Evolutionary conservation across 2,888 invertebrate genomes (phyloP), one percentile per base, ranked within the genome.

Genomic region (Spatulosminthurus flaviceps): DNA sequence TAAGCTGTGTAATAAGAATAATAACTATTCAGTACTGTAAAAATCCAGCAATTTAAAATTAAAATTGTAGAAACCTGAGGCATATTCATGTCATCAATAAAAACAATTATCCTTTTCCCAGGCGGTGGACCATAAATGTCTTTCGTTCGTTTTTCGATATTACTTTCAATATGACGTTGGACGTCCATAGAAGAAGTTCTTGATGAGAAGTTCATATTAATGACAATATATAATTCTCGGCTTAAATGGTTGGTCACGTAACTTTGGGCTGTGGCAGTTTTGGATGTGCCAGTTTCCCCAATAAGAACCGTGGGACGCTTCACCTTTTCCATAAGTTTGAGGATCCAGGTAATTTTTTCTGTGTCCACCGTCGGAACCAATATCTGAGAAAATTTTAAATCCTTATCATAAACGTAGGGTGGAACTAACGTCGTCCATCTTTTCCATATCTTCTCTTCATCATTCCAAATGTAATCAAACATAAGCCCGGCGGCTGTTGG

Each of bases 51-150:
- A 19, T 51, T 51, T 51, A 4, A 64, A 64, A 64, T 64, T 4
- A 64, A 22, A 22, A 11, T 1, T 4, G 9, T 24, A 26, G 1
- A 24, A 9, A 93, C 92, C 88, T 92, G 91, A 42, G 97, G 96
- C 96, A 96, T 96, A 87, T 96, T 96, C 92, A 97, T 93, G 87
- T 97, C 96, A 86, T 97, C 97, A 83, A 97, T 93, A 87, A 97
- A 97, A 82, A 95, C 92, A 51, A 96, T 90, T 87, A 97, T 90
- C 86, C 93, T 93, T 88, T 95, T 97, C 42, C 96, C 96, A 80
- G 94, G 91, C 0, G 95, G 94, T 43, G 97, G 97, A 0, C 96
- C 96, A 86, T 93, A 96, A 2, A 93, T 92, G 87, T 95, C 94
- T 87, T 96, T 95, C 0, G 96, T 96, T 79, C 95, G 90, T 87